These are phyloP conservation scores for Halcyon smyrnensis DNA, from an alignment of 2,797 vertebrate species.

Conservation along the genomic window DNA sequence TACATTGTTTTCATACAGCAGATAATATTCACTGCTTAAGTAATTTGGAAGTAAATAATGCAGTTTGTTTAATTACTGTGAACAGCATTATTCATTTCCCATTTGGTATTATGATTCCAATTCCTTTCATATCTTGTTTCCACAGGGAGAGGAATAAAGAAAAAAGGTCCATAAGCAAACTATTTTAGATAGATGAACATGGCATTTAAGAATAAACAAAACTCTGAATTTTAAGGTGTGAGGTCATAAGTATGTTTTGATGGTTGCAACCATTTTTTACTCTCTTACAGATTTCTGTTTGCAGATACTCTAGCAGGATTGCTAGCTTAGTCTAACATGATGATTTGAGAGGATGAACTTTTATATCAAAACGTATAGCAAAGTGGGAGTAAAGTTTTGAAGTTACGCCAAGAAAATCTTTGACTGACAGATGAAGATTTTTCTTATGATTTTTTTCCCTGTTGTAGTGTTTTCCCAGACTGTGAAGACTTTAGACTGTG, in stretches of 20 bases:
- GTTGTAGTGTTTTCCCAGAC: slow-evolving; percentile 54
- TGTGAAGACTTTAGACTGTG: slow-evolving; percentile 44
- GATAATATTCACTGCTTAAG: not conserved
- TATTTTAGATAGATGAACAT: not conserved
- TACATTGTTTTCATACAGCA: not conserved
- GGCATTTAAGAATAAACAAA: slow-evolving; percentile 10
- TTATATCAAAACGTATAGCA: slow-evolving; percentile 27
- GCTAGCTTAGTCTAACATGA: slow-evolving; percentile 57
- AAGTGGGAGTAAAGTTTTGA: slow-evolving; percentile 63
- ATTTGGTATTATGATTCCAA: not conserved
- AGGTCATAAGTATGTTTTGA: not conserved
- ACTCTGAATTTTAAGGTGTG: slow-evolving; percentile 9
- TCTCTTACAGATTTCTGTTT: slow-evolving; percentile 25
- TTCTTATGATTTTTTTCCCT: not conserved
- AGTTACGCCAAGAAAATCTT: slow-evolving; percentile 47
- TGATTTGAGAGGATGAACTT: slow-evolving; percentile 58
- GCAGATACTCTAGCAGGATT: slow-evolving; percentile 23
- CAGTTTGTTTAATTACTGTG: not conserved
- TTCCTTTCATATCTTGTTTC: not conserved
- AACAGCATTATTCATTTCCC: not conserved
- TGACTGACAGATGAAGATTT: slow-evolving; percentile 51
- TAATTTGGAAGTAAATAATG: not conserved
- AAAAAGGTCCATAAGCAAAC: not conserved
- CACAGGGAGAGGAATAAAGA: not conserved
- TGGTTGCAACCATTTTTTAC: not conserved